Base-by-base conservation (phyloP, 2,797 vertebrate genomes). In the Chaetodon trifasciatus region DNA sequence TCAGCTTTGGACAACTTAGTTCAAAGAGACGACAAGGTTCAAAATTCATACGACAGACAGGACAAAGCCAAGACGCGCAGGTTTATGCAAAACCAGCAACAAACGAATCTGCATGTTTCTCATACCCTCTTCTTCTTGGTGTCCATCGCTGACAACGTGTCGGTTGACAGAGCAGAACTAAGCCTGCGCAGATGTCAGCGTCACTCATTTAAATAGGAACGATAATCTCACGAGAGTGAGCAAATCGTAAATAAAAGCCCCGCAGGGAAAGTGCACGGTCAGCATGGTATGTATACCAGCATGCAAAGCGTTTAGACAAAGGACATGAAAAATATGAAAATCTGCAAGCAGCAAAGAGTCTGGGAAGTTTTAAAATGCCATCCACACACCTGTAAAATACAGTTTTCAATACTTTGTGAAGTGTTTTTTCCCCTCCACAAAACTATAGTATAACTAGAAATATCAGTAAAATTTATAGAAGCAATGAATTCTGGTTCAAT, bases 121-220 rank as follows among this genome's bases (percentile, higher is more conserved):
- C 62, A 8, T 63, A 86, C 75, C 78, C 32, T 81, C 42, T 13
- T 81, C 42, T 52, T 73, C 64, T 76, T 65, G 52, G 19, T 70
- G n/a, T 66, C 75, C 85, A 84, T 86, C 5, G 11, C 17, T 7
- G 17, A 52, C 12, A 3, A 15, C n/a, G 3, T 47, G 24, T 10
- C 0, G 2, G 16, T 42, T 9, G 55, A 40, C 2, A 17, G 8
- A 16, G 28, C 28, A 4, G 3, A 2, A 4, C 2, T 35, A 23
- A 1, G 19, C 15, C 2, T 19, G 16, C 5, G 8, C 23, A 23
- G 23, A 16, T 1, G 8, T 8, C 0, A 28, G 15, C 2, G 8
- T 44, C 32, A 35, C 42, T 0, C 2, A 3, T 32, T 32, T 10
- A 49, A 32, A 10, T 8, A 2, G 12, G 1, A 21, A 56, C 49